Percentiles rank a stretch among this genome's conserved stretches.
These are phyloP conservation scores for Mylabris sibirica DNA, from an alignment of 2,888 invertebrate species.

Conservation along the genomic window DNA sequence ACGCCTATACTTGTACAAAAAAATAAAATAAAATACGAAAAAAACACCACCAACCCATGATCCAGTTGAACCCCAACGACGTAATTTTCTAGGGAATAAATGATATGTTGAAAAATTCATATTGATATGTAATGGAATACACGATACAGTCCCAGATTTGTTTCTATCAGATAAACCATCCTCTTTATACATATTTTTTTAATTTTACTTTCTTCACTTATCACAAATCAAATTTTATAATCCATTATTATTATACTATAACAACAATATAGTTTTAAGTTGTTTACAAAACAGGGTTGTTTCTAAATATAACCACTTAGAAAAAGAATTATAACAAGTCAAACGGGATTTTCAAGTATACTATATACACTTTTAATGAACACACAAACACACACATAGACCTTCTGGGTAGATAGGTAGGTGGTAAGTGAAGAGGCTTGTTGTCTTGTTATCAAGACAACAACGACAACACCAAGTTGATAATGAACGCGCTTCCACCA, in stretches of 20 bases:
- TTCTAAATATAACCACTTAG: slow-evolving; percentile 47
- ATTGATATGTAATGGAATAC: slow-evolving; percentile 64
- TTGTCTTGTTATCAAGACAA: slow-evolving; percentile 12
- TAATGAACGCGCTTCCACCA: slow-evolving; percentile 24
- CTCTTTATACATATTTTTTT: background rate
- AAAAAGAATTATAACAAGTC: slow-evolving; percentile 55
- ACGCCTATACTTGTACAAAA: too few relatives aligned
- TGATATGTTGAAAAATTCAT: slow-evolving; percentile 66
- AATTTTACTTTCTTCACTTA: background rate
- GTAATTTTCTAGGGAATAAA: slow-evolving; percentile 71
- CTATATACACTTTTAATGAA: slow-evolving; percentile 43
- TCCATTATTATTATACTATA: background rate
- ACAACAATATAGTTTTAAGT: slow-evolving; percentile 4
- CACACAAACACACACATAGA: slow-evolving; percentile 23
- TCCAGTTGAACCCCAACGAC: slow-evolving; percentile 78
- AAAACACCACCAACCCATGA: slow-evolving; percentile 67
- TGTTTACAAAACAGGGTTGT: slow-evolving; percentile 40
- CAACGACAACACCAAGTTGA: background rate
- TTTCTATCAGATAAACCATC: slow-evolving; percentile 45
- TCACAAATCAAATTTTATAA: background rate
- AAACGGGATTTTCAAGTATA: slow-evolving; percentile 59
- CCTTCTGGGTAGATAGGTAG: slow-evolving; percentile 41
- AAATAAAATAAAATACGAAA: slow-evolving; percentile 13
- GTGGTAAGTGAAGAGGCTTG: slow-evolving; percentile 26
- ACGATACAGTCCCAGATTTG: slow-evolving; percentile 60